phyloP scores from a whole-genome alignment of 2,797 vertebrate genomes.

The Geotrypetes seraphini region DNA sequence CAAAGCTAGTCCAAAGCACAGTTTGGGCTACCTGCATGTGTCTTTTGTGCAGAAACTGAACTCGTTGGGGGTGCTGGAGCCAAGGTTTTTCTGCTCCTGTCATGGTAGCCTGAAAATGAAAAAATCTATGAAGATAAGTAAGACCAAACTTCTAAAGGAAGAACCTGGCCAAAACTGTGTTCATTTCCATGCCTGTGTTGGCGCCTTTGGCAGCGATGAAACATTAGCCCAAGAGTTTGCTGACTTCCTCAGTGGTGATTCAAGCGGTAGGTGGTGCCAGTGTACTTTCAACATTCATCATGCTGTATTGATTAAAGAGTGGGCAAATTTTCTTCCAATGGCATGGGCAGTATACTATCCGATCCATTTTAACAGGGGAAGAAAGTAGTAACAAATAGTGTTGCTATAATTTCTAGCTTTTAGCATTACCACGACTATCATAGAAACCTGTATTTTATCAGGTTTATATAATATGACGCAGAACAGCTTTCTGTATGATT shows the following conservation, averaged over 20 bases:
- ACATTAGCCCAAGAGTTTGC: constrained; percentile 74
- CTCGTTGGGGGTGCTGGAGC: constrained; percentile 29
- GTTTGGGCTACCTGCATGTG: constrained; percentile 75
- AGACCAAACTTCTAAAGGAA: constrained; percentile 9
- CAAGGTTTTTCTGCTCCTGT: constrained; percentile 56
- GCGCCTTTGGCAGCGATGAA: constrained; percentile 82
- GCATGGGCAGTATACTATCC: too few species aligned
- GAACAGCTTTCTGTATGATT: too few species aligned
- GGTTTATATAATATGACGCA: too few species aligned
- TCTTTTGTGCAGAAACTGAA: constrained; percentile 50
- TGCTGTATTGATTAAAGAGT: too few species aligned
- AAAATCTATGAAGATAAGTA: constrained; percentile 22
- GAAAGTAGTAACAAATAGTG: too few species aligned
- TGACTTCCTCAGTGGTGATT: constrained; percentile 62
- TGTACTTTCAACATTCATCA: too few species aligned
- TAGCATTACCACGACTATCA: too few species aligned
- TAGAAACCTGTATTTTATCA: too few species aligned
- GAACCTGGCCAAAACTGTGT: constrained; percentile 48
- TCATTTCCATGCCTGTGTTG: constrained; percentile 87
- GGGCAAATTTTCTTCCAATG: too few species aligned
- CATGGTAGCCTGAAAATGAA: too few species aligned
- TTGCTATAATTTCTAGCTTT: too few species aligned
- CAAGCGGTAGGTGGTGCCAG: constrained; percentile 61
- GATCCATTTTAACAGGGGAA: too few species aligned
- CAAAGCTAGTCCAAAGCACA: constrained; percentile 60